Base-by-base conservation (phyloP, 2,797 vertebrate species). In the Brachyalestes nurse region DNA sequence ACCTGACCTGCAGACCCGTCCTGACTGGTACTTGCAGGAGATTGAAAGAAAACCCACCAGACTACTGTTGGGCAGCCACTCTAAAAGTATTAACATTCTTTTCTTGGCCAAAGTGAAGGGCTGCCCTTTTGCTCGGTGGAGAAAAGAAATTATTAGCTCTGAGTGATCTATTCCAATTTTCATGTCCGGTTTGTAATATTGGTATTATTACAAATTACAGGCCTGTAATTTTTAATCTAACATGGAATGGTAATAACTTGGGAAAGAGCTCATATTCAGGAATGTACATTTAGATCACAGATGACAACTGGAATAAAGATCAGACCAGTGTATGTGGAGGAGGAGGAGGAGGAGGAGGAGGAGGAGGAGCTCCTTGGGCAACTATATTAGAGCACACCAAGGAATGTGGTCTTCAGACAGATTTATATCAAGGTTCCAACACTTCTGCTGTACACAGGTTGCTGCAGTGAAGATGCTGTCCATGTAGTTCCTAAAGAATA, bases 361-460 rank as follows among this genome's bases (percentile, higher is more conserved):
- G 53, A 72, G 70, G 70, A 55, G 70, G 49, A 55, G 70, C 51
- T 57, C 53, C 53, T 42, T n/a, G 34, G n/a, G 10, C 55, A 42
- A 10, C 71, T 73, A 73, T 73, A 73, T 73, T 73, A 58, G 0
- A 60, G 71, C 38, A 6, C 4, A 1, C 19, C 53, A 42, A 70
- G 51, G 70, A 53, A 55, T 4, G 49, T 38, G 6, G 21, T 47
- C n/a, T 53, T 71, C 67, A 40, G 67, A 21, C 21, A 19, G 21
- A 14, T 8, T 70, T 2, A 51, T n/a, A 8, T 5, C 28, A 53
- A 12, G 25, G 25, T 12, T 72, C 51, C 47, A 6, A 6, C 16
- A 57, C 17, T 16, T 72, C 17, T 51, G 23, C 49, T 73, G 51
- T 28, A 58, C 42, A 23, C 42, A 49, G 66, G 12, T 16, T 17